Evolutionary conservation across 2,797 vertebrate species (phyloP).

Genomic region (Tokudaia muenninki): DNA sequence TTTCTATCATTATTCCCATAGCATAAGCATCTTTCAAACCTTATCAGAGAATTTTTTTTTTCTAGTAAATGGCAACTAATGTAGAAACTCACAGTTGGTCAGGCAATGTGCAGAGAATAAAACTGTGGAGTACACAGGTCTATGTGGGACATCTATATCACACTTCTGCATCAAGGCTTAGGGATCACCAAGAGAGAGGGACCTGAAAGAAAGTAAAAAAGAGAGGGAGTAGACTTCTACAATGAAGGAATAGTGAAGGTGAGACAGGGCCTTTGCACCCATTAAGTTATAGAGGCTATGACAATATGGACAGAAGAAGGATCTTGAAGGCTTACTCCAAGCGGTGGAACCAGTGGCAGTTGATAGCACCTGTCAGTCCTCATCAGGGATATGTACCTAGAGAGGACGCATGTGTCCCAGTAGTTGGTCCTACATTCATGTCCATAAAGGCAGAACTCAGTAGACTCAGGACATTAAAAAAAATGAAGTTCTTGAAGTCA

Average conservation of each 20-base stretch:
- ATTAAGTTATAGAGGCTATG: not conserved
- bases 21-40: not conserved
- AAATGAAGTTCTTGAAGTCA: not conserved
- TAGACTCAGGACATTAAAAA: not conserved
- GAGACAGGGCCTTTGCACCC: not conserved
- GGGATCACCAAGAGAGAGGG: not conserved
- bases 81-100: not conserved
- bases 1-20: not conserved
- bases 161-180: not conserved
- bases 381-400: not conserved
- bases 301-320: not conserved
- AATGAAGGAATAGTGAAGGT: not conserved
- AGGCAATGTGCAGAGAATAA: not conserved
- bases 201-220: not conserved
- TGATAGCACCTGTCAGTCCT: not conserved
- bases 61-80: not conserved
- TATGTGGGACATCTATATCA: not conserved
- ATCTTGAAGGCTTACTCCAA: not conserved
- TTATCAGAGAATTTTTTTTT: not conserved
- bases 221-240: not conserved
- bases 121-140: not conserved
- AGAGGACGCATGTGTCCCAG: not conserved
- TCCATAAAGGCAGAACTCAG: not conserved
- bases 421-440: not conserved
- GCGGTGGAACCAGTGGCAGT: not conserved